A percentile compares a stretch with the other conserved stretches of the same genome.
Conservation (phyloP, 2,888 invertebrate species). For the Mimumesa dahlbomi region DNA sequence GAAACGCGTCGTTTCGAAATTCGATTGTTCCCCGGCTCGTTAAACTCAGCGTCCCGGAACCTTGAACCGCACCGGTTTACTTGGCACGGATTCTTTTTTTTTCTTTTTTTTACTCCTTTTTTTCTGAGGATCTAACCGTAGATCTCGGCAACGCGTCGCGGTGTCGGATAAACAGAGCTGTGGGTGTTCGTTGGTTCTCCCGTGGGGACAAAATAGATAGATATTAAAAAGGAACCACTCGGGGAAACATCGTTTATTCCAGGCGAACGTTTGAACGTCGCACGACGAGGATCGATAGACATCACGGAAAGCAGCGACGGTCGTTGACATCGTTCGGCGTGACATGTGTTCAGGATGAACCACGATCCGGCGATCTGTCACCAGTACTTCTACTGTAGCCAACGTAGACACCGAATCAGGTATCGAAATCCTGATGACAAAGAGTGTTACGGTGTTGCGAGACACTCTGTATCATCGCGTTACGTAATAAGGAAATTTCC, state of each 20-base stretch:
- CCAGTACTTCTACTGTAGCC: conserved; percentile 77
- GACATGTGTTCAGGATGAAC: conserved; percentile 72
- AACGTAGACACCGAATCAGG: conserved; percentile 76
- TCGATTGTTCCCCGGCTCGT: conserved; percentile 43
- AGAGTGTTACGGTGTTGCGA: too few relatives aligned
- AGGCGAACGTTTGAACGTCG: conserved; percentile 1
- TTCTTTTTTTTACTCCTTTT: too few relatives aligned
- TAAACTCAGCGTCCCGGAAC: conserved; percentile 17
- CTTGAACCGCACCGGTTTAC: too few relatives aligned
- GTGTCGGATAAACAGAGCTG: too few relatives aligned
- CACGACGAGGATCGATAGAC: background rate
- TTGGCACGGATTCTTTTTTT: background rate
- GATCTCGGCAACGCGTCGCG: too few relatives aligned
- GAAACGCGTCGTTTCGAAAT: conserved; percentile 47
- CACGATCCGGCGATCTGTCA: conserved; percentile 74
- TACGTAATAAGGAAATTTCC: too few relatives aligned
- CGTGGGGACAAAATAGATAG: too few relatives aligned
- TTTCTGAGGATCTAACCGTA: too few relatives aligned
- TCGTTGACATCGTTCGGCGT: conserved; percentile 51
- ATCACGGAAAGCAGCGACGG: conserved; percentile 28
- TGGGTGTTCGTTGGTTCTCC: too few relatives aligned
- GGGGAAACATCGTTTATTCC: background rate
- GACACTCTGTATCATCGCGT: too few relatives aligned
- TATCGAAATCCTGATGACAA: conserved; percentile 54
- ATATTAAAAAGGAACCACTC: too few relatives aligned